phyloP scores from a whole-genome alignment of 2,797 vertebrate genomes.

The Leptatherina wallacei region DNA sequence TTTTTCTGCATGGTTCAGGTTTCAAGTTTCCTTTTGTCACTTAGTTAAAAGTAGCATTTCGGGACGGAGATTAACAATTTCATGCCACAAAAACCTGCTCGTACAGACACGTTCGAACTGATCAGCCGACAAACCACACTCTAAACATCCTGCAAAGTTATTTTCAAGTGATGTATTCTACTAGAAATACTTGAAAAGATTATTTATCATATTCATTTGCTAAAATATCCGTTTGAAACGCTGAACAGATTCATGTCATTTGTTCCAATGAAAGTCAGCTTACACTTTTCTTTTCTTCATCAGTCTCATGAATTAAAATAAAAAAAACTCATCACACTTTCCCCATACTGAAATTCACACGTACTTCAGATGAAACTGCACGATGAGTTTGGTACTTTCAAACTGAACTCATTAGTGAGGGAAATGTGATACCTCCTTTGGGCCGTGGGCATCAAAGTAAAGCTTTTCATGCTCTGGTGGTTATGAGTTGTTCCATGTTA shows the following conservation, averaged over 20 bases:
- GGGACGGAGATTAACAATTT: background rate
- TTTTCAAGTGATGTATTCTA: background rate
- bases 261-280: background rate
- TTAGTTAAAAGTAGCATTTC: background rate
- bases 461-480: conserved; percentile 27
- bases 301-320: no score
- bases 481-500: conserved; percentile 29
- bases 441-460: conserved; percentile 45
- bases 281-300: background rate
- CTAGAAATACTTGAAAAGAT: background rate
- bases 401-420: background rate
- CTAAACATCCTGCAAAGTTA: background rate
- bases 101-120: background rate
- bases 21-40: background rate
- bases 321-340: background rate
- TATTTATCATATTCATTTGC: background rate
- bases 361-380: conserved; percentile 27
- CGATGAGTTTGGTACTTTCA: conserved; percentile 19
- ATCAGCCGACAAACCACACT: background rate
- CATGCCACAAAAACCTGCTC: background rate
- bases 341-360: background rate
- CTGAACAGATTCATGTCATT: background rate
- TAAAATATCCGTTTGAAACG: background rate
- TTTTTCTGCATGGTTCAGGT: no score
- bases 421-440: conserved; percentile 6